These are phyloP conservation scores for Cromileptes altivelis DNA, from an alignment of 2,113 vertebrate genomes.

Conservation along the genomic window DNA sequence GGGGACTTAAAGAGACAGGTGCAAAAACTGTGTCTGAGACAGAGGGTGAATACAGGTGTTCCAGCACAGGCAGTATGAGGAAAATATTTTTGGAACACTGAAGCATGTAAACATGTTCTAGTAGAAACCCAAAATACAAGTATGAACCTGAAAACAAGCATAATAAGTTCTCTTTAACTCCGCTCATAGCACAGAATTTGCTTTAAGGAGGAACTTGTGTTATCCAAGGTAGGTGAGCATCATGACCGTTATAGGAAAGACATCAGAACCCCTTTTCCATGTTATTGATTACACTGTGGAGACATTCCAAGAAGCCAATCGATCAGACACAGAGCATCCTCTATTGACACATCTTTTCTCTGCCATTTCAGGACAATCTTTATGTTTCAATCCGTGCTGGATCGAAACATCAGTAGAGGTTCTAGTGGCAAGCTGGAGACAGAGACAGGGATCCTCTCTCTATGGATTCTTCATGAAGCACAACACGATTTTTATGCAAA, in stretches of 20 bases:
- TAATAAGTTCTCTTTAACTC: neutral
- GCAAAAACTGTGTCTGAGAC: too few relatives aligned
- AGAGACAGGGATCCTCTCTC: neutral
- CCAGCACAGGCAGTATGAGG: too few relatives aligned
- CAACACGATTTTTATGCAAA: neutral
- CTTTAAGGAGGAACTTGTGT: neutral
- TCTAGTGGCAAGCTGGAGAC: neutral
- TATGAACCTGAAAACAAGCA: too few relatives aligned
- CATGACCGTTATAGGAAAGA: conserved; percentile 29
- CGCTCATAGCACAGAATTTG: neutral
- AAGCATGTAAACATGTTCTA: too few relatives aligned
- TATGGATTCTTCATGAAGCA: neutral
- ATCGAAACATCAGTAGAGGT: conserved; percentile 1
- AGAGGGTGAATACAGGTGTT: too few relatives aligned
- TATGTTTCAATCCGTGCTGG: neutral
- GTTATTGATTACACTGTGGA: conserved; percentile 33
- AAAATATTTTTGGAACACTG: too few relatives aligned
- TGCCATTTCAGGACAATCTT: conserved; percentile 13
- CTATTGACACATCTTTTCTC: neutral
- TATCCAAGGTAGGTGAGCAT: conserved; percentile 19
- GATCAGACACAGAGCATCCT: conserved; percentile 13
- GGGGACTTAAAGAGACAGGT: too few relatives aligned
- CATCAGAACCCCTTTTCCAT: neutral
- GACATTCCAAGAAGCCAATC: conserved; percentile 27
- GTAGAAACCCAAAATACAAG: too few relatives aligned